Evolutionary conservation across 1,140 invertebrate species (phyloP).

Genomic region (Trichomalopsis sarcophagae): DNA sequence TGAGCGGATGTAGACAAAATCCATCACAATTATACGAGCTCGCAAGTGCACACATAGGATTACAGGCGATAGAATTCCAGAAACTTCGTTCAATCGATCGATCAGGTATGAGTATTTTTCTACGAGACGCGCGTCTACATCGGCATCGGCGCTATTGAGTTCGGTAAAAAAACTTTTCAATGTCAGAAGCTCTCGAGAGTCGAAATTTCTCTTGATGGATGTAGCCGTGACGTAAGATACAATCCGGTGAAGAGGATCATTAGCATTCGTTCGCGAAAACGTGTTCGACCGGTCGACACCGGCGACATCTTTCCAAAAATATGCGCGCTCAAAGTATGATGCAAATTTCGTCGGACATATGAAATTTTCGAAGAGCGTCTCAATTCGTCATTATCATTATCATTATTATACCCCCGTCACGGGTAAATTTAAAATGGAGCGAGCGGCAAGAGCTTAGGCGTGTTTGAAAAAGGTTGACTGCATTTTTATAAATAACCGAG

Average conservation of each 20-base stretch:
- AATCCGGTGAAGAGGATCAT: not conserved
- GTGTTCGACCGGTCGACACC: constrained; percentile 47
- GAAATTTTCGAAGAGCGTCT: not conserved
- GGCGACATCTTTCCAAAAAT: not conserved
- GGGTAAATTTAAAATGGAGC: too few relatives aligned
- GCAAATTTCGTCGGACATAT: not conserved
- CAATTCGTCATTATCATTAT: too few relatives aligned
- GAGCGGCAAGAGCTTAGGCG: not conserved
- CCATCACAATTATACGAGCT: too few relatives aligned
- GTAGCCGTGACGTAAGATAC: not conserved
- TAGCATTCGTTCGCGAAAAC: constrained; percentile 9
- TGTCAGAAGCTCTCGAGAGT: not conserved
- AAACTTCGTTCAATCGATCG: too few relatives aligned
- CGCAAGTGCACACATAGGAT: too few relatives aligned
- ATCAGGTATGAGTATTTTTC: too few relatives aligned
- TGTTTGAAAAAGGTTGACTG: not conserved
- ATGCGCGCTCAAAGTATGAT: not conserved
- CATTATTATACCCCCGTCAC: too few relatives aligned
- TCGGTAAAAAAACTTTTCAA: not conserved
- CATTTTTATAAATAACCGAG: not conserved
- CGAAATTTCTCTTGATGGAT: not conserved
- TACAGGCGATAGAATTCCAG: too few relatives aligned
- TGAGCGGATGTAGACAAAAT: too few relatives aligned
- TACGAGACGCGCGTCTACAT: too few relatives aligned
- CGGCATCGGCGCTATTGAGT: too few relatives aligned